phyloP scores from a whole-genome alignment of 2,797 vertebrate genomes.

The Onychomys leucogaster region DNA sequence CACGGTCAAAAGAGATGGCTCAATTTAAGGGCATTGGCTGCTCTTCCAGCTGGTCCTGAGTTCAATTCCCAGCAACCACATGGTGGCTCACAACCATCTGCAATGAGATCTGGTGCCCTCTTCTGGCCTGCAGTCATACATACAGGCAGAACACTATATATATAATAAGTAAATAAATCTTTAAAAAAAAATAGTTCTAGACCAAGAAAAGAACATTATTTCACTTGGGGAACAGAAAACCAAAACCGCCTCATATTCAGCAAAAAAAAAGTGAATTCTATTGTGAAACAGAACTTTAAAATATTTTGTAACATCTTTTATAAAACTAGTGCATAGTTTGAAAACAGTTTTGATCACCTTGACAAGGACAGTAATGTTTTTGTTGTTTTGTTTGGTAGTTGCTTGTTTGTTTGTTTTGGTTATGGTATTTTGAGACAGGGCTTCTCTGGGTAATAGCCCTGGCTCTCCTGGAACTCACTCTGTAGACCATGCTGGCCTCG shows the following conservation, averaged over 20 bases:
- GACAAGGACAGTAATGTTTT: neutral
- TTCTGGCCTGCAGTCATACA: too few species aligned
- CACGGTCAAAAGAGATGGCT: neutral
- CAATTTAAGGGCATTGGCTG: too few species aligned
- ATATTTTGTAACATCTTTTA: constrained; percentile 18
- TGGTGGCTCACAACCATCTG: too few species aligned
- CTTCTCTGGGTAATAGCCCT: neutral
- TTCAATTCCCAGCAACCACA: too few species aligned
- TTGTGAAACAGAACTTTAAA: constrained; percentile 33
- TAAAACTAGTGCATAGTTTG: neutral
- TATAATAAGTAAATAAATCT: too few species aligned
- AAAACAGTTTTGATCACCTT: constrained; percentile 12
- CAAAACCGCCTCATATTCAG: neutral
- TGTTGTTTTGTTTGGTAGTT: neutral
- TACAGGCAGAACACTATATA: too few species aligned
- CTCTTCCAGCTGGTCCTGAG: too few species aligned
- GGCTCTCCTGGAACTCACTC: neutral
- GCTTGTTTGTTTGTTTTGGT: neutral
- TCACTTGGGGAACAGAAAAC: neutral
- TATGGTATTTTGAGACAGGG: neutral
- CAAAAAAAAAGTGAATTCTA: neutral
- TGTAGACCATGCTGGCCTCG: neutral
- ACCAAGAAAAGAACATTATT: neutral
- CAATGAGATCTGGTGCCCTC: too few species aligned
- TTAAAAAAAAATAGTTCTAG: neutral